Base-by-base conservation (phyloP, 2,888 invertebrate genomes). In the Archips xylosteana region DNA sequence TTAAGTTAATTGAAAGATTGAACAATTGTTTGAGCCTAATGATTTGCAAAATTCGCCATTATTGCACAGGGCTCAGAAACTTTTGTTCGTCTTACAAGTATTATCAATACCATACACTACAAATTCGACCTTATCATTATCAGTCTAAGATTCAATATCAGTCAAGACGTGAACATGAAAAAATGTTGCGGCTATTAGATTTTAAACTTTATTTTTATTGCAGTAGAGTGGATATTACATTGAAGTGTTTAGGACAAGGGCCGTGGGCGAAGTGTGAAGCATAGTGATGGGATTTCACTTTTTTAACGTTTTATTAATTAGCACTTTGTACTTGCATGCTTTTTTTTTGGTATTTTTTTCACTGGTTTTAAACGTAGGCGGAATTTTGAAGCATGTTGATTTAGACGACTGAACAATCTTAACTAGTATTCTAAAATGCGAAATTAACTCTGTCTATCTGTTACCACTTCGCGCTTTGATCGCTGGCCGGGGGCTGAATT, bases 1-100 rank as follows among this genome's bases (percentile, higher is more conserved):
- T 69, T 59, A 69, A 60, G 73, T 69, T 69, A 64, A 69, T 65
- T 73, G 68, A 68, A 67, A 73, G 63, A 73, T 73, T 59, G 73
- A 68, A 68, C 69, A 69, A 73, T 73, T 63, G 68, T 59, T 42
- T 39, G 57, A 51, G 39, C 60, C 36, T 60, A 71, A 62, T 68
- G 69, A 59, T 45, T 64, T 42, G 63, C 47, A 8, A 63, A 62
- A 59, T 32, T 34, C 51, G 63, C 39, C 49, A 59, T 68, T 63
- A 69, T 60, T 42, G 68, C 45, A 45, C 61, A 65, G 49, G n/a
- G 39, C 68, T 61, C 42, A 65, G 59, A 71, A 71, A 47, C 68
- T 59, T 69, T 73, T 69, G 63, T 49, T 72, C 49, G 39, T 42
- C 42, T 57, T 63, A 47, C 34, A 42, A 45, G 62, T 32, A 67